Evolutionary conservation across 2,888 invertebrate genomes (phyloP).

Genomic region (Drosophila longiperda): DNA sequence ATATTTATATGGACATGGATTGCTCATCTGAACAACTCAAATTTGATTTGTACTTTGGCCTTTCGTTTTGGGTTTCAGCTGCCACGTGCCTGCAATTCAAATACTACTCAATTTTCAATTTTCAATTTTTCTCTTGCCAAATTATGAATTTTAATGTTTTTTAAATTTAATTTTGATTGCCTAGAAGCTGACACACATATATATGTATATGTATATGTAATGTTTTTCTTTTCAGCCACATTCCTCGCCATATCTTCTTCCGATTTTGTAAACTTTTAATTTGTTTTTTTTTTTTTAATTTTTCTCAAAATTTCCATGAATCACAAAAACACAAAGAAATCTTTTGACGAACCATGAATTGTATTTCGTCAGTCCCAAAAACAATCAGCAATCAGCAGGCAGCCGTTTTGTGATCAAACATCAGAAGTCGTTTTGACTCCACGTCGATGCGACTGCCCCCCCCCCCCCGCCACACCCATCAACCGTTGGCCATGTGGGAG

Average conservation of each 20-base stretch:
- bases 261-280: conserved; percentile 42
- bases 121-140: conserved; percentile 31
- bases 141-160: conserved; percentile 61
- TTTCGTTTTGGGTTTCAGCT: conserved; percentile 2
- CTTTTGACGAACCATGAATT: conserved; percentile 45
- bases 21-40: conserved; percentile 1
- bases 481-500: conserved; percentile 9
- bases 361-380: conserved; percentile 27
- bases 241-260: conserved; percentile 45
- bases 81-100: conserved; percentile 45
- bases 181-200: background rate
- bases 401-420: conserved; percentile 35
- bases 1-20: background rate
- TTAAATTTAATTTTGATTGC: conserved; percentile 69
- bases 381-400: conserved; percentile 34
- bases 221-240: conserved; percentile 51
- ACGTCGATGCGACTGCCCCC: background rate
- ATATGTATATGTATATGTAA: conserved; percentile 18
- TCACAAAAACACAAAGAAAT: conserved; percentile 54
- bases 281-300: conserved; percentile 44
- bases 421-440: conserved; percentile 10
- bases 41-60: conserved; percentile 9
- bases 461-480: background rate
- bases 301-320: conserved; percentile 48
- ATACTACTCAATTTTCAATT: conserved; percentile 33